Conservation (phyloP, 2,113 vertebrate genomes). For the Lathamus discolor region DNA sequence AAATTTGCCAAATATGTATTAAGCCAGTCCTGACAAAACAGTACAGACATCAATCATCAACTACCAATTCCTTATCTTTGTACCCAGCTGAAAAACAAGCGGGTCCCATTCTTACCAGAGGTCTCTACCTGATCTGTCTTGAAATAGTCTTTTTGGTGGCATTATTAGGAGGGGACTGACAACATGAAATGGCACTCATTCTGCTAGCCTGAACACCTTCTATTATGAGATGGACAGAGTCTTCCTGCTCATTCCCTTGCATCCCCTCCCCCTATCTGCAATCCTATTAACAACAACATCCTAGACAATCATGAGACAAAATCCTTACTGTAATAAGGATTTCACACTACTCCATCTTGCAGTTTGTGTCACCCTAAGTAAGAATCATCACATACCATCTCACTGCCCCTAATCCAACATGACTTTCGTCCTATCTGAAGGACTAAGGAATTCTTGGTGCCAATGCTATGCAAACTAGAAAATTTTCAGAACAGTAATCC, state of each 20-base stretch:
- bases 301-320: not conserved
- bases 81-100: not conserved
- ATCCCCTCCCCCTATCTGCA: not conserved
- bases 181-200: not conserved
- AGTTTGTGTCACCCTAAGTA: not conserved
- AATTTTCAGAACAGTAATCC: not conserved
- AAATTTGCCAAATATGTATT: not conserved
- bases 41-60: not conserved
- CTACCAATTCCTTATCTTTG: not conserved
- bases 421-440: not conserved
- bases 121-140: not conserved
- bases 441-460: not conserved
- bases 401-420: accelerated
- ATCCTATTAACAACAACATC: not conserved
- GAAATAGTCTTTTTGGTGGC: not conserved
- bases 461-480: not conserved
- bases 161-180: not conserved
- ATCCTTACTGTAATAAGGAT: not conserved
- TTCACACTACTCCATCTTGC: not conserved
- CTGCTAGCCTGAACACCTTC: not conserved
- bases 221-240: accelerated
- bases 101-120: not conserved
- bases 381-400: accelerated
- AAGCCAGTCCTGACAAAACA: not conserved
- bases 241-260: not conserved